Conservation (phyloP, 2,113 vertebrate species). For the Scatophagus argus region DNA sequence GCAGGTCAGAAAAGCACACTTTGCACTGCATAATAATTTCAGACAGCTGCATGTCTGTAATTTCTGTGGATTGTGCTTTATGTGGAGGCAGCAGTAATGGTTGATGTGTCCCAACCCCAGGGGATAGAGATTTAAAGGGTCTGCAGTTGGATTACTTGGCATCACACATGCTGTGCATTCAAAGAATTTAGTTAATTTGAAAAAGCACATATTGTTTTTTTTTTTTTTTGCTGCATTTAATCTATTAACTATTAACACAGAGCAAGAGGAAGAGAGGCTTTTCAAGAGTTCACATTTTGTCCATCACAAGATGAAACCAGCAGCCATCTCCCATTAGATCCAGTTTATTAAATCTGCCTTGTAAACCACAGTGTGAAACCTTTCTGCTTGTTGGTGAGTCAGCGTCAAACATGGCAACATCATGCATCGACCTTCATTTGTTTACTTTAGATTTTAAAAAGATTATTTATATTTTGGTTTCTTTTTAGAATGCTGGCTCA, state of each 20-base stretch:
- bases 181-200: constrained; percentile 8
- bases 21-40: constrained; percentile 45
- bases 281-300: constrained; percentile 11
- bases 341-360: constrained; percentile 32
- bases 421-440: neutral
- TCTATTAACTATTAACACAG: constrained; percentile 2
- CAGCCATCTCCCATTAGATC: constrained; percentile 19
- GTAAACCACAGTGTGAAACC: neutral
- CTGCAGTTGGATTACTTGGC: neutral
- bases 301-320: constrained; percentile 26
- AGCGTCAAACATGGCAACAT: neutral
- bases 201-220: neutral
- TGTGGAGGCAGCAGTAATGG: neutral
- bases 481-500: too few species aligned
- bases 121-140: constrained; percentile 12
- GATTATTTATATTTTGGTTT: neutral
- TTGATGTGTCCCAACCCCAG: constrained; percentile 13
- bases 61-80: neutral
- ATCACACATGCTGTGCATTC: constrained; percentile 17
- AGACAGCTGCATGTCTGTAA: constrained; percentile 36
- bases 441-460: neutral
- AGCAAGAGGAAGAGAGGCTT: neutral
- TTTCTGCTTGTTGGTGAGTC: neutral
- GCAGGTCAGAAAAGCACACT: constrained; percentile 43
- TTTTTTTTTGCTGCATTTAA: neutral